phyloP scores from a whole-genome alignment of 2,888 invertebrate species.

The Diplazon laetatorius region DNA sequence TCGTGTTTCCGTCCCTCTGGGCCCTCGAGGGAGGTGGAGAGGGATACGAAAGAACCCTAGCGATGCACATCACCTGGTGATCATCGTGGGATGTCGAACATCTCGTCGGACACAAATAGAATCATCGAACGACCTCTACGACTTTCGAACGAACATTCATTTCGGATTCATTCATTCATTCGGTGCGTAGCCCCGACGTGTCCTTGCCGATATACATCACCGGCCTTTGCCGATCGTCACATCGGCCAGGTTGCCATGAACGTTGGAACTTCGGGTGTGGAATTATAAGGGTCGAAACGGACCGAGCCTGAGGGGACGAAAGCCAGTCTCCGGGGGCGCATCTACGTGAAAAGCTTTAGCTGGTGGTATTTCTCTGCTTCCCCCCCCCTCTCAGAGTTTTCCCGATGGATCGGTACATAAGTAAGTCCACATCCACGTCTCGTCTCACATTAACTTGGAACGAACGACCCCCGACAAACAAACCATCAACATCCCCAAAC shows the following conservation, averaged over 20 bases:
- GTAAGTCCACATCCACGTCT: constrained; percentile 43
- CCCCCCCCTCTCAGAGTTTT: constrained; percentile 2
- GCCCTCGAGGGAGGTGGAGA: constrained; percentile 11
- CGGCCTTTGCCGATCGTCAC: neutral
- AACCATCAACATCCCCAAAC: neutral
- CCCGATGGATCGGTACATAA: constrained; percentile 46
- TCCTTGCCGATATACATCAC: neutral
- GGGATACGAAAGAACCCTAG: no score
- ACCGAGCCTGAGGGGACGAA: constrained; percentile 57
- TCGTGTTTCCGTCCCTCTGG: neutral
- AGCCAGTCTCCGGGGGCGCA: constrained; percentile 74
- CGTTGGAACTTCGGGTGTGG: constrained; percentile 16
- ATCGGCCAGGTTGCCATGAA: neutral
- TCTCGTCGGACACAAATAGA: constrained; percentile 20
- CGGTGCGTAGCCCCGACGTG: neutral
- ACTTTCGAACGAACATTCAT: neutral
- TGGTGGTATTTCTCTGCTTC: constrained; percentile 18
- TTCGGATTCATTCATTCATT: no score
- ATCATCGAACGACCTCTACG: neutral
- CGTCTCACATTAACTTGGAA: neutral
- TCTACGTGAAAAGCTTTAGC: constrained; percentile 72
- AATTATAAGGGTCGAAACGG: constrained; percentile 36
- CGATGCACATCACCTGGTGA: constrained; percentile 15
- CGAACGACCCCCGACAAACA: neutral
- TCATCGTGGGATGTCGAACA: neutral